phyloP scores from a whole-genome alignment of 2,113 vertebrate genomes.

The Thryonomys swinderianus region DNA sequence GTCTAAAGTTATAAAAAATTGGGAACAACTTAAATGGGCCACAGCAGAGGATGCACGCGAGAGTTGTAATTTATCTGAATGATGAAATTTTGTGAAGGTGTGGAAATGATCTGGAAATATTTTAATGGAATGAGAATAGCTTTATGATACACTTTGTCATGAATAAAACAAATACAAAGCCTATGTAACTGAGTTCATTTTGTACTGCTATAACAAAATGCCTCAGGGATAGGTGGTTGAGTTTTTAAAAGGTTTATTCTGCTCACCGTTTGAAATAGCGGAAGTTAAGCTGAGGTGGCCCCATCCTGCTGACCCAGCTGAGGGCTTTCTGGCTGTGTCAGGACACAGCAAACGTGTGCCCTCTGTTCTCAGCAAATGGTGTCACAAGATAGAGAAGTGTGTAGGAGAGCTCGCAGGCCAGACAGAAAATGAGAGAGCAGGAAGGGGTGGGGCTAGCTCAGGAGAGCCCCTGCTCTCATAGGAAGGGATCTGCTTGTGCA shows the following conservation, averaged over 20 bases:
- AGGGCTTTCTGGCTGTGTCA: background rate
- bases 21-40: background rate
- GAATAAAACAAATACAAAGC: background rate
- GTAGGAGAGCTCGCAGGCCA: background rate
- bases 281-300: background rate
- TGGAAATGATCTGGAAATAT: background rate
- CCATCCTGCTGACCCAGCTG: no score
- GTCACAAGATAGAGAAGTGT: no score
- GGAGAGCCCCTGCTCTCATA: no score
- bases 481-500: background rate
- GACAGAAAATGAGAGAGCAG: no score
- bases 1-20: constrained; percentile 43
- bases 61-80: background rate
- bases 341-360: no score
- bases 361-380: background rate
- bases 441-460: background rate
- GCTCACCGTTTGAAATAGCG: background rate
- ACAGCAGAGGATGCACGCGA: background rate
- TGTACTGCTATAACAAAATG: background rate
- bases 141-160: background rate
- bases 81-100: background rate
- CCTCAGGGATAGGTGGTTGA: no score
- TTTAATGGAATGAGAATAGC: background rate
- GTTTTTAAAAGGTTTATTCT: background rate
- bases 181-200: background rate